These are phyloP conservation scores for Bolinopsis microptera DNA, from an alignment of 37 sponge, comb jelly and placozoan species.

Conservation along the genomic window DNA sequence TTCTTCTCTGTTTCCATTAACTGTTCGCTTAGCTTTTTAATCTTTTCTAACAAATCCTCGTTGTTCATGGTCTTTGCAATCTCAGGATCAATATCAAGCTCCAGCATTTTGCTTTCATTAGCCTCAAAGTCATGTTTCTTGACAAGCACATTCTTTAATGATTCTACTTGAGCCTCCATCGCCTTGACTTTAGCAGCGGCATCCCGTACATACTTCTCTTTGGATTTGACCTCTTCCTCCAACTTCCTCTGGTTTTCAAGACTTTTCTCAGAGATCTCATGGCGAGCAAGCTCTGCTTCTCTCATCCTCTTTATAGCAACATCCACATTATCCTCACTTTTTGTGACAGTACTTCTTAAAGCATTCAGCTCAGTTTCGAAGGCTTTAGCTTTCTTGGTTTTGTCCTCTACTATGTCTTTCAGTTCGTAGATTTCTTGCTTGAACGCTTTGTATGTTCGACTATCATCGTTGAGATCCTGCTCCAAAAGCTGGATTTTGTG, in stretches of 20 bases:
- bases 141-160: conserved; percentile 57
- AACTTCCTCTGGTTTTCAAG: conserved; percentile 22
- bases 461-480: conserved; percentile 25
- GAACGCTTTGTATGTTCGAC: conserved; percentile 59
- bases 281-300: conserved; percentile 42
- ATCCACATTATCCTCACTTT: conserved; percentile 28
- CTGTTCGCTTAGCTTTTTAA: conserved; percentile 5
- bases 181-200: conserved; percentile 59
- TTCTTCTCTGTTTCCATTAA: conserved; percentile 1
- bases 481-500: conserved; percentile 18
- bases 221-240: conserved; percentile 13
- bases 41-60: not conserved
- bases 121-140: conserved; percentile 53
- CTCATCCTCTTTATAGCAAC: conserved; percentile 54
- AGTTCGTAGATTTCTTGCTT: conserved; percentile 55
- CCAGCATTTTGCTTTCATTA: conserved; percentile 4
- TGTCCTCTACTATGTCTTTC: conserved; percentile 49
- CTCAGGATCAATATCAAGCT: conserved; percentile 63
- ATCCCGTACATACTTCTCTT: conserved; percentile 48
- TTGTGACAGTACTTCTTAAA: not conserved
- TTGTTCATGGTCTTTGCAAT: conserved; percentile 58
- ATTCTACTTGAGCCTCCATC: conserved; percentile 52
- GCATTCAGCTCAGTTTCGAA: not conserved
- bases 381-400: not conserved
- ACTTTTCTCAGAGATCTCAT: conserved; percentile 46